These are phyloP conservation scores for Drosophila picticornis DNA, from an alignment of 2,888 invertebrate genomes.

Conservation along the genomic window DNA sequence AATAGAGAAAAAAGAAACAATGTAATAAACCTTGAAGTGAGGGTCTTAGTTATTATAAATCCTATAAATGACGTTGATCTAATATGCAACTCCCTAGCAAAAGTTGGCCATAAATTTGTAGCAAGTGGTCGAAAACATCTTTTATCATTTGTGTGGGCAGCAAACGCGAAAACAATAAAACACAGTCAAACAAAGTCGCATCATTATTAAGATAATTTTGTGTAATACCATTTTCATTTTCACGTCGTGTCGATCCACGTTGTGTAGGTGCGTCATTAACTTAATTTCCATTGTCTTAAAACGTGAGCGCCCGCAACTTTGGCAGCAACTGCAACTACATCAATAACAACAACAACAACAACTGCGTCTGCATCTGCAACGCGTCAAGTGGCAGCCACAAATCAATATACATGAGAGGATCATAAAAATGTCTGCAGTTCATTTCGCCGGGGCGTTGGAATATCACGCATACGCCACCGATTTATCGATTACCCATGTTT, in stretches of 20 bases:
- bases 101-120: slow-evolving; percentile 3
- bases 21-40: neutral
- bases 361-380: slow-evolving; percentile 30
- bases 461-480: slow-evolving; percentile 53
- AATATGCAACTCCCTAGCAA: neutral
- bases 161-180: slow-evolving; percentile 18
- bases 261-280: slow-evolving; percentile 43
- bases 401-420: slow-evolving; percentile 39
- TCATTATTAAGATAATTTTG: slow-evolving; percentile 23
- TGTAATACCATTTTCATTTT: slow-evolving; percentile 38
- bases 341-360: slow-evolving; percentile 9
- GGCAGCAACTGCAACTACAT: neutral
- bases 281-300: slow-evolving; percentile 40
- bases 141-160: slow-evolving; percentile 25
- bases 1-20: neutral
- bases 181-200: slow-evolving; percentile 6
- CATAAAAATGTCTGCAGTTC: slow-evolving; percentile 47
- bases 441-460: slow-evolving; percentile 22
- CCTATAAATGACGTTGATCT: neutral
- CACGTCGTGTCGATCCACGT: slow-evolving; percentile 26
- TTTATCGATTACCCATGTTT: slow-evolving; percentile 29
- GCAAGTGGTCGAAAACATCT: neutral
- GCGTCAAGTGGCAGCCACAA: slow-evolving; percentile 41
- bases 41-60: neutral
- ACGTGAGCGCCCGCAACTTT: slow-evolving; percentile 22